These are phyloP conservation scores for Centruroides sculpturatus DNA, from an alignment of 1,140 invertebrate genomes.

Conservation along the genomic window DNA sequence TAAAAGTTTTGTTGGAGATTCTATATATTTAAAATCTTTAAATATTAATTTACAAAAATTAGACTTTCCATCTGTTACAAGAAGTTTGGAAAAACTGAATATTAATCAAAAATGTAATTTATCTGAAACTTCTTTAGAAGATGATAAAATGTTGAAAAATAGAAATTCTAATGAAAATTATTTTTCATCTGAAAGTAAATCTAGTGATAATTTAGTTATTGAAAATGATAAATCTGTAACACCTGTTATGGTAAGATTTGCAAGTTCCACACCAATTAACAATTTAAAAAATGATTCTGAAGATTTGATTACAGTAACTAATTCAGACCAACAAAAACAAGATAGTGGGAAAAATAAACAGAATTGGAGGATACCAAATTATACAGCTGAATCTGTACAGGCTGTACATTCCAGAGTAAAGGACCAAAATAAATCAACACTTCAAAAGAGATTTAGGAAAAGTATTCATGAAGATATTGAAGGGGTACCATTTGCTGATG, in stretches of 20 bases:
- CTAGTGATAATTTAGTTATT: too few relatives aligned
- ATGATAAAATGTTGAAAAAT: neutral
- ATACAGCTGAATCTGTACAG: neutral
- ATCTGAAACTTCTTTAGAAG: neutral
- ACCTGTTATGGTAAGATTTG: too few relatives aligned
- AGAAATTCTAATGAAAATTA: neutral
- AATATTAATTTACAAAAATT: constrained; percentile 18
- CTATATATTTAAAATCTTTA: constrained; percentile 17
- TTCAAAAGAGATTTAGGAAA: neutral
- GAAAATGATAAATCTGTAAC: too few relatives aligned
- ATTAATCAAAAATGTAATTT: neutral
- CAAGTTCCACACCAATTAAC: too few relatives aligned
- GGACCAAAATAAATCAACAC: neutral
- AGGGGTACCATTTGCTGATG: constrained; percentile 18
- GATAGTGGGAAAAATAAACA: neutral
- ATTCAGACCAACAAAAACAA: neutral
- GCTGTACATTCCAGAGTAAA: neutral
- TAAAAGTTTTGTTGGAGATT: constrained; percentile 14
- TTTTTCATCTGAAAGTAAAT: too few relatives aligned
- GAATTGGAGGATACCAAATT: neutral
- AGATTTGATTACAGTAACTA: too few relatives aligned
- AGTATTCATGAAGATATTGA: constrained; percentile 16
- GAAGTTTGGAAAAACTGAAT: constrained; percentile 3
- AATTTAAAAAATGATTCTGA: too few relatives aligned
- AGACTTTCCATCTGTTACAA: constrained; percentile 15